Conservation (phyloP, 2,888 invertebrate species). For the Brenthis hecate region DNA sequence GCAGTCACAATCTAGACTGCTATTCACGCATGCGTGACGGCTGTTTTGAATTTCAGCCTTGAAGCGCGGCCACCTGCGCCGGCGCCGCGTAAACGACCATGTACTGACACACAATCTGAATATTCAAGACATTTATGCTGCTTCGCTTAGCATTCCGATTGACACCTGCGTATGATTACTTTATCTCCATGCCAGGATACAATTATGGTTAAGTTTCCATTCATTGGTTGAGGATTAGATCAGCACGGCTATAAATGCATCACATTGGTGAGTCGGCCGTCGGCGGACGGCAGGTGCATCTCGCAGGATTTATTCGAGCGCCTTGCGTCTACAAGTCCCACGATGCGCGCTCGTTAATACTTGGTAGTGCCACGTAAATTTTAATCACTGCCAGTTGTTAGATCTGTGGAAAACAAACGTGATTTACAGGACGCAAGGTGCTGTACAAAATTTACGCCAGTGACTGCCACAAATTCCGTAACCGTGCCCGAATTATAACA, state of each 20-base stretch:
- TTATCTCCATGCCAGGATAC: conserved; percentile 34
- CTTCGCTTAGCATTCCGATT: conserved; percentile 73
- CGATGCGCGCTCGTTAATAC: conserved; percentile 78
- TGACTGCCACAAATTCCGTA: conserved; percentile 37
- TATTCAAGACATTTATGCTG: conserved; percentile 78
- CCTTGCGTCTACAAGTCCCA: conserved; percentile 66
- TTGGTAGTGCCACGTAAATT: conserved; percentile 80
- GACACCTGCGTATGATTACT: conserved; percentile 74
- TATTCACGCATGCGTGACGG: conserved; percentile 79
- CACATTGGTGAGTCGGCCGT: conserved; percentile 36
- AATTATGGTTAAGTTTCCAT: conserved; percentile 31
- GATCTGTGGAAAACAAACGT: conserved; percentile 73
- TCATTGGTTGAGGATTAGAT: conserved; percentile 30
- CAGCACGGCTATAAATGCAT: conserved; percentile 38
- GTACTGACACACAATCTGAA: conserved; percentile 80
- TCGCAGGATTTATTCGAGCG: conserved; percentile 76
- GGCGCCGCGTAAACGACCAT: conserved; percentile 83
- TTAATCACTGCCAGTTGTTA: conserved; percentile 80
- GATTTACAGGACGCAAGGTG: conserved; percentile 73
- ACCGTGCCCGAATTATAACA: conserved; percentile 23
- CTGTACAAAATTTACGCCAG: conserved; percentile 57
- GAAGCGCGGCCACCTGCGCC: conserved; percentile 84
- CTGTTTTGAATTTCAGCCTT: conserved; percentile 83
- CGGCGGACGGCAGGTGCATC: conserved; percentile 71
- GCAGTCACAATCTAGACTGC: conserved; percentile 63